Conservation (phyloP, 2,113 vertebrate genomes). For the Rhea americana region DNA sequence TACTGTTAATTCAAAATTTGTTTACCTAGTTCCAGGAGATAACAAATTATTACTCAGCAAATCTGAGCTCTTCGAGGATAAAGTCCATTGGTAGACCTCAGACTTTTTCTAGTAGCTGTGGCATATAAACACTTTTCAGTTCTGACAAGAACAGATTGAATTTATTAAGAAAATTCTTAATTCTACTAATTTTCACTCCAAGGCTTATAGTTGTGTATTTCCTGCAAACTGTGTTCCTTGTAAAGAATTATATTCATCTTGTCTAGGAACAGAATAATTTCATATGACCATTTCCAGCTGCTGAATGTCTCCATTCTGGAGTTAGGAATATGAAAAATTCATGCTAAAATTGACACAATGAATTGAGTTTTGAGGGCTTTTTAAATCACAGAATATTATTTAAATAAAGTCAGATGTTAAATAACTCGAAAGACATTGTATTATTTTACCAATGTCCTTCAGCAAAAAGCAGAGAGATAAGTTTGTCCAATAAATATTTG, state of each 20-base stretch:
- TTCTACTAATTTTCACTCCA: neutral
- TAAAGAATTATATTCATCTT: neutral
- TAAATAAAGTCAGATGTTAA: neutral
- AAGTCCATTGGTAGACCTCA: neutral
- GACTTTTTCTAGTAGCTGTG: neutral
- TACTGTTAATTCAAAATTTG: neutral
- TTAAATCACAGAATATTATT: neutral
- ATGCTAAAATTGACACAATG: neutral
- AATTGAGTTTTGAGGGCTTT: neutral
- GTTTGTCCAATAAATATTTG: slow-evolving; percentile 14
- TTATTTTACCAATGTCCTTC: neutral
- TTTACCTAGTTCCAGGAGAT: neutral
- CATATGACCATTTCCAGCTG: neutral
- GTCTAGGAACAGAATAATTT: neutral
- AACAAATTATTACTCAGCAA: neutral
- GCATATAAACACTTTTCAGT: neutral
- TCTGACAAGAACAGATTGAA: neutral
- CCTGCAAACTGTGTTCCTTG: neutral
- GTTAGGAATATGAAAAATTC: neutral
- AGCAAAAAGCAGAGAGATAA: neutral
- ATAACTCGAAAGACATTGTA: neutral
- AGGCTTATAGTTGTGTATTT: neutral
- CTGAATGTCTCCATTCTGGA: neutral
- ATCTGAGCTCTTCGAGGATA: neutral
- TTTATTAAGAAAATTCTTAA: neutral